phyloP scores from a whole-genome alignment of 2,113 vertebrate genomes.

The Rhabdornis inornatus region DNA sequence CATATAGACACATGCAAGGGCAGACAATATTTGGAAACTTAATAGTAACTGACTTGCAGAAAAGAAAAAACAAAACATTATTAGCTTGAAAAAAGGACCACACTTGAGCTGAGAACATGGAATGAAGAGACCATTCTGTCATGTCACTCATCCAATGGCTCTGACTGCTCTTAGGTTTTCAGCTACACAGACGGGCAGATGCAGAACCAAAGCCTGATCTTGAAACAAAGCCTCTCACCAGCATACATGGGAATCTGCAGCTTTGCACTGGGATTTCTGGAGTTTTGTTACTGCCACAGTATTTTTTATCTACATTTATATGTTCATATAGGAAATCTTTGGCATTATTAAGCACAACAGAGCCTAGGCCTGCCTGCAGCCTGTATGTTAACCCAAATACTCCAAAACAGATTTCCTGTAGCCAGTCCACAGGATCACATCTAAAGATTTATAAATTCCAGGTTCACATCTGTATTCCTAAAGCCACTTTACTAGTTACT shows the following conservation, averaged over 20 bases:
- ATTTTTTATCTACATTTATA: neutral
- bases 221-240: neutral
- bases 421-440: neutral
- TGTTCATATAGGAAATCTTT: neutral
- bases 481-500: neutral
- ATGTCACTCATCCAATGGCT: neutral
- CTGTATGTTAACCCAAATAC: neutral
- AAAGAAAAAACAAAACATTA: neutral
- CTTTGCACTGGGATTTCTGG: neutral
- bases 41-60: neutral
- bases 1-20: neutral
- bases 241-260: neutral
- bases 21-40: neutral
- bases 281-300: neutral
- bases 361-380: neutral
- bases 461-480: neutral
- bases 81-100: neutral
- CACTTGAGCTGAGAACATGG: neutral
- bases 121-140: neutral
- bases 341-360: neutral
- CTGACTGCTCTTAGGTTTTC: neutral
- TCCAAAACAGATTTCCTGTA: neutral
- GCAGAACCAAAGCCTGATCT: neutral
- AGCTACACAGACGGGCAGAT: neutral
- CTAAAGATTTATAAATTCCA: neutral